Evolutionary conservation across 2,888 invertebrate genomes (phyloP).

Genomic region (Dynastes tityus): DNA sequence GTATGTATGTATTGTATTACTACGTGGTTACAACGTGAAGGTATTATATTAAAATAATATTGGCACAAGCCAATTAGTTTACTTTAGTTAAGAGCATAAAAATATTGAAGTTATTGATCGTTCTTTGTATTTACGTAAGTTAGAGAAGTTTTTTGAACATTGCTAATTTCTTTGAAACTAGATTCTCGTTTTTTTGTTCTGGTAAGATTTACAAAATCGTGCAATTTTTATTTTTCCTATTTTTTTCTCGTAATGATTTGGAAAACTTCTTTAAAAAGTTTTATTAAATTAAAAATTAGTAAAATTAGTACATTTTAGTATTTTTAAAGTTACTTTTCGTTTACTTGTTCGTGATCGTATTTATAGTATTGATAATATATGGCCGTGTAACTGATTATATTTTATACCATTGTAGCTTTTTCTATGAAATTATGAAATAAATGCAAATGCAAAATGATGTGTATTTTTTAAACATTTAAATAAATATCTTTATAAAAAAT

Average conservation of each 20-base stretch:
- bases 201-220: constrained; percentile 10
- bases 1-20: constrained; percentile 7
- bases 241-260: background rate
- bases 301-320: constrained; percentile 8
- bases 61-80: background rate
- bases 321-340: constrained; percentile 25
- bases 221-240: constrained; percentile 23
- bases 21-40: background rate
- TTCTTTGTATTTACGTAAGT: background rate
- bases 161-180: background rate
- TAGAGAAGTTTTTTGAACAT: constrained; percentile 25
- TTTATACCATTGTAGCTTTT: constrained; percentile 51
- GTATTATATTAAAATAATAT: constrained; percentile 13
- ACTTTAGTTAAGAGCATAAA: constrained; percentile 10
- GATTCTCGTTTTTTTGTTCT: background rate
- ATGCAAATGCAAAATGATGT: constrained; percentile 11
- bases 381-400: constrained; percentile 48
- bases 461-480: background rate
- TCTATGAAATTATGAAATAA: constrained; percentile 48
- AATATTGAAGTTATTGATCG: constrained; percentile 13
- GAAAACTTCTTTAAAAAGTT: constrained; percentile 9
- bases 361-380: constrained; percentile 43
- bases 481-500: too few species aligned
- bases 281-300: too few species aligned
- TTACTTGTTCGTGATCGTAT: constrained; percentile 40